Evolutionary conservation across 2,797 vertebrate genomes (phyloP).

Genomic region (Botia kubotai): DNA sequence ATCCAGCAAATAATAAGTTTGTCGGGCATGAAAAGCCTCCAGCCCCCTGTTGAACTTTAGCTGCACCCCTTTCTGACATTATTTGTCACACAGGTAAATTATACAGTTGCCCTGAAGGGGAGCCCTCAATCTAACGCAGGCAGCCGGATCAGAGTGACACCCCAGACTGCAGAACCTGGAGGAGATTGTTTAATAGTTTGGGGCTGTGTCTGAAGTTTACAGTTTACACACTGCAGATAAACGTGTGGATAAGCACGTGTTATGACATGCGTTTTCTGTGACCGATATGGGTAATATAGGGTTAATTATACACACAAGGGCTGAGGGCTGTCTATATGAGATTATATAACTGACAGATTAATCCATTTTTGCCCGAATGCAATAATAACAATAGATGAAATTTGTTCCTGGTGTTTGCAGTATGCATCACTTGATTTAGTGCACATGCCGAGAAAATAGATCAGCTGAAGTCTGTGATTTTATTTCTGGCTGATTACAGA

Average conservation of each 20-base stretch:
- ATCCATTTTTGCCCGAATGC: background rate
- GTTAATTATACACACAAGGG: background rate
- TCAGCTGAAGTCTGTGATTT: slow-evolving; percentile 7
- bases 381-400: slow-evolving; percentile 32
- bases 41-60: slow-evolving; percentile 70
- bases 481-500: slow-evolving; percentile 9
- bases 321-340: background rate
- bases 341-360: slow-evolving; percentile 26
- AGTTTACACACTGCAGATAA: background rate
- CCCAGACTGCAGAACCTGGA: slow-evolving; percentile 20
- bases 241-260: background rate
- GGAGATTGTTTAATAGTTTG: slow-evolving; percentile 5
- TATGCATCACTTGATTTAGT: slow-evolving; percentile 9
- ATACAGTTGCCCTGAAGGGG: slow-evolving; percentile 69
- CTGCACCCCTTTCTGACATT: slow-evolving; percentile 78
- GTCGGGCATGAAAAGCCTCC: slow-evolving; percentile 71
- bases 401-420: slow-evolving; percentile 9
- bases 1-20: slow-evolving; percentile 74
- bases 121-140: slow-evolving; percentile 70
- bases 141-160: slow-evolving; percentile 56
- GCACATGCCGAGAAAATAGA: slow-evolving; percentile 18
- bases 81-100: slow-evolving; percentile 74
- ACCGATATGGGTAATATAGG: background rate
- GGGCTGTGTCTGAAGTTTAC: background rate
- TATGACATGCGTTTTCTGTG: slow-evolving; percentile 7